These are phyloP conservation scores for Caenorhabditis sinica DNA, from an alignment of 2,888 invertebrate genomes.

Conservation along the genomic window DNA sequence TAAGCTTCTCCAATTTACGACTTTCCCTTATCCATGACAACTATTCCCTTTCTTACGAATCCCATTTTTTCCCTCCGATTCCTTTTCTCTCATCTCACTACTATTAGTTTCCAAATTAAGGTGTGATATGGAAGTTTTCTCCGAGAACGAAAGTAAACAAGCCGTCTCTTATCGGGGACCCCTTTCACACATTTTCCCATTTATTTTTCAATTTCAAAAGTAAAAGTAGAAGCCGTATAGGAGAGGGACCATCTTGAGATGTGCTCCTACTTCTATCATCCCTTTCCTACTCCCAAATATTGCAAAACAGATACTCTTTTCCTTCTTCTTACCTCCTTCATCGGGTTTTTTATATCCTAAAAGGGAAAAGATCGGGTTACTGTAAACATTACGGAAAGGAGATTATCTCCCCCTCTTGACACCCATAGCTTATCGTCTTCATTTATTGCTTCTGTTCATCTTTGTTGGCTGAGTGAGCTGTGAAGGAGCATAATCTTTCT, in stretches of 20 bases:
- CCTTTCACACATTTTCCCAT: slow-evolving; percentile 30
- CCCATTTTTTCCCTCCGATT: slow-evolving; percentile 1
- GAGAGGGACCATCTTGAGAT: slow-evolving; percentile 42
- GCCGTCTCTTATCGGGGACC: slow-evolving; percentile 3
- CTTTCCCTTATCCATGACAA: slow-evolving; percentile 40
- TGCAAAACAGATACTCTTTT: slow-evolving; percentile 37
- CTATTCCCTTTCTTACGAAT: slow-evolving; percentile 4
- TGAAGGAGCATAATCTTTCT: not conserved
- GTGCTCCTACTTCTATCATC: slow-evolving; percentile 6
- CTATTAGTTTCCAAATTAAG: slow-evolving; percentile 17
- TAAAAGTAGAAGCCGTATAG: slow-evolving; percentile 9
- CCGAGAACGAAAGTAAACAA: slow-evolving; percentile 40
- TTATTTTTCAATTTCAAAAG: slow-evolving; percentile 60
- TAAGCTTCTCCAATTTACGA: slow-evolving; percentile 42
- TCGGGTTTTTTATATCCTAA: slow-evolving; percentile 6
- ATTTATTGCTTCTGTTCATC: slow-evolving; percentile 18
- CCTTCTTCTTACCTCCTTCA: not conserved
- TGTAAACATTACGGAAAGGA: slow-evolving; percentile 35
- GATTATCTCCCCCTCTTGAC: slow-evolving; percentile 44
- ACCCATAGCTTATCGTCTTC: slow-evolving; percentile 24
- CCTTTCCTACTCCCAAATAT: slow-evolving; percentile 22
- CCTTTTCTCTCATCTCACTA: not conserved
- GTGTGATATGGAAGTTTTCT: not conserved
- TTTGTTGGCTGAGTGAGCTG: not conserved
- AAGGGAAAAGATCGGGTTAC: slow-evolving; percentile 41